Percentiles rank a stretch among this genome's conserved stretches.
These are phyloP conservation scores for Dryobotodes eremita DNA, from an alignment of 2,888 invertebrate genomes.

Conservation along the genomic window DNA sequence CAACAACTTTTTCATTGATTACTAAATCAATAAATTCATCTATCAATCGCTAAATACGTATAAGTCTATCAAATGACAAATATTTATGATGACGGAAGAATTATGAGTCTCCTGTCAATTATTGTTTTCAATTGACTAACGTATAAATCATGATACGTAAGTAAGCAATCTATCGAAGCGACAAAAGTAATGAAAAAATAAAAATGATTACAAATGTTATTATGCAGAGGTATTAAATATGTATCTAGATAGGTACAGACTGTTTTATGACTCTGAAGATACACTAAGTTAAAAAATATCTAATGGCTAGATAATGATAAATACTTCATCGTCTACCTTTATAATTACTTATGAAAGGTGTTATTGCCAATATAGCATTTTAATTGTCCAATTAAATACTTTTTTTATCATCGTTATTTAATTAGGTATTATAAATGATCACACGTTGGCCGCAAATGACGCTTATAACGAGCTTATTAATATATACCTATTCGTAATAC, in stretches of 20 bases:
- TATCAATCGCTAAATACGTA: constrained; percentile 20
- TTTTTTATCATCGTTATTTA: constrained; percentile 54
- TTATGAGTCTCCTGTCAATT: constrained; percentile 41
- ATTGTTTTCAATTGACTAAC: constrained; percentile 30
- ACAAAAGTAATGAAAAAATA: neutral
- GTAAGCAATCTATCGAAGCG: constrained; percentile 38
- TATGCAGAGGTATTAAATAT: constrained; percentile 27
- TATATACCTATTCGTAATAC: constrained; percentile 37
- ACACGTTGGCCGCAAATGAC: constrained; percentile 50
- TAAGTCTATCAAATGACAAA: constrained; percentile 36
- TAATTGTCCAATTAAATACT: constrained; percentile 58
- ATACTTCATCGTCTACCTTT: constrained; percentile 26
- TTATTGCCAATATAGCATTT: constrained; percentile 58
- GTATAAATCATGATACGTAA: constrained; percentile 24
- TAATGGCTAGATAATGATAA: constrained; percentile 38
- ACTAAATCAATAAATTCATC: constrained; percentile 41
- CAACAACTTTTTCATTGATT: neutral
- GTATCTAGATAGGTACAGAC: constrained; percentile 30
- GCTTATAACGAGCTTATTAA: constrained; percentile 53
- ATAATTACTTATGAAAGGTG: constrained; percentile 62
- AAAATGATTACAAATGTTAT: constrained; percentile 11
- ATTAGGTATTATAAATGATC: constrained; percentile 63
- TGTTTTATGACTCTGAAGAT: constrained; percentile 34
- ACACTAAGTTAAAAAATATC: constrained; percentile 21
- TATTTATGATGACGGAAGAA: constrained; percentile 38